Percentiles rank a stretch among this genome's conserved stretches.
Evolutionary conservation across 2,888 invertebrate genomes (phyloP).

Genomic region (Drosophila helvetica): DNA sequence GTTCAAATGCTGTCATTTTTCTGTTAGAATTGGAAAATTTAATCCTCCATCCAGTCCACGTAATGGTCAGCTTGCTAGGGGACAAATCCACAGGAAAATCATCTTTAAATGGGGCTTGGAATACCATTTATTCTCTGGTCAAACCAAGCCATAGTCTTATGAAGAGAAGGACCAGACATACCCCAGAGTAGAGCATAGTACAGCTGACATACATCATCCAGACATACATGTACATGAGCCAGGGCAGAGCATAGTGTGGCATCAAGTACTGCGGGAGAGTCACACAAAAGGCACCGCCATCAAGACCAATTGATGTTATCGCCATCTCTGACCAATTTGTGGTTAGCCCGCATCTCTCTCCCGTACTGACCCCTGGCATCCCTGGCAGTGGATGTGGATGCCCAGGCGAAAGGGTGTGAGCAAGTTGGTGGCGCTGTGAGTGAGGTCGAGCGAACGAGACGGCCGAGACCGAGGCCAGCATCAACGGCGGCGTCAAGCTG

Average conservation of each 20-base stretch:
- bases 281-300: conserved; percentile 47
- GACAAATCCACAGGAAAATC: no score
- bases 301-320: conserved; percentile 59
- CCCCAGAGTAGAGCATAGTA: conserved; percentile 72
- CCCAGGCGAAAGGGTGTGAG: conserved; percentile 75
- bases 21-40: not conserved
- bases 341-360: conserved; percentile 57
- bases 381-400: conserved; percentile 38
- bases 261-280: conserved; percentile 69
- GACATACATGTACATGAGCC: no score
- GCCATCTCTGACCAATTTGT: conserved; percentile 67
- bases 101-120: no score
- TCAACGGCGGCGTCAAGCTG: conserved; percentile 77
- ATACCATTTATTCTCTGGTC: not conserved
- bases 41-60: no score
- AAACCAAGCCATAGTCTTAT: not conserved
- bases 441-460: conserved; percentile 41
- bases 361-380: conserved; percentile 70
- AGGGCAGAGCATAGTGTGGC: conserved; percentile 51
- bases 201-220: conserved; percentile 74
- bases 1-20: not conserved
- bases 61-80: no score
- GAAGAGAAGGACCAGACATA: conserved; percentile 62
- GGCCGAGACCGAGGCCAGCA: conserved; percentile 49
- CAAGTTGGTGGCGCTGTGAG: conserved; percentile 69